Conservation (phyloP, 2,888 invertebrate genomes). For the Cosmopolites sordidus region DNA sequence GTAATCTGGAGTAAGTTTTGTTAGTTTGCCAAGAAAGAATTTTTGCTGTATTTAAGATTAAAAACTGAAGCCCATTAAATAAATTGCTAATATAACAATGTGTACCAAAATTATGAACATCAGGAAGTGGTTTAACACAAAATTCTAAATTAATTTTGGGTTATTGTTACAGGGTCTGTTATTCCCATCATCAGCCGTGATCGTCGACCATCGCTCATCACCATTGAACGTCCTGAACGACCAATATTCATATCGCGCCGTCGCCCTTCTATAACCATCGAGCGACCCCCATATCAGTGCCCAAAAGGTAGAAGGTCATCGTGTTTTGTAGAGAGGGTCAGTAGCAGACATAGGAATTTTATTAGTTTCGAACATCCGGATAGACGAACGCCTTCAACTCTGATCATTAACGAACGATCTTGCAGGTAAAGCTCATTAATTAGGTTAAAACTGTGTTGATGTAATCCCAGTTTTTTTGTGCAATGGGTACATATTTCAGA, state of each 20-base stretch:
- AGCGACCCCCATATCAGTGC: slow-evolving; percentile 31
- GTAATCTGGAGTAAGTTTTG: too few species aligned
- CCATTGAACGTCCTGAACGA: slow-evolving; percentile 38
- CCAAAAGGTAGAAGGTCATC: slow-evolving; percentile 40
- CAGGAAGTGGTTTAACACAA: too few species aligned
- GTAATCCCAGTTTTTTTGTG: too few species aligned
- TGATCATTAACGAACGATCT: slow-evolving; percentile 28
- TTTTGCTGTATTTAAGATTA: too few species aligned
- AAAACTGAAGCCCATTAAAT: too few species aligned
- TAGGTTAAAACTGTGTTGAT: too few species aligned
- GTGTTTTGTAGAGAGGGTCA: slow-evolving; percentile 41
- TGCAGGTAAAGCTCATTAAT: slow-evolving; percentile 14
- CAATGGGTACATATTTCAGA: too few species aligned
- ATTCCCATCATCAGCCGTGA: slow-evolving; percentile 42
- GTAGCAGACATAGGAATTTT: slow-evolving; percentile 41
- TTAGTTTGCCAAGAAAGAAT: too few species aligned
- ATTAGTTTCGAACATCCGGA: slow-evolving; percentile 44
- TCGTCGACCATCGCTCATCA: slow-evolving; percentile 42
- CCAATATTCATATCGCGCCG: slow-evolving; percentile 30
- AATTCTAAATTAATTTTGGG: too few species aligned
- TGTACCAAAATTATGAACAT: too few species aligned
- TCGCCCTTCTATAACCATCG: slow-evolving; percentile 37
- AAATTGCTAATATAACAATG: too few species aligned
- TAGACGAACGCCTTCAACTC: slow-evolving; percentile 19
- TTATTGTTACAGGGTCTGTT: slow-evolving; percentile 41